Evolutionary conservation across 2,797 vertebrate genomes (phyloP).

Genomic region (Staurois parvus): DNA sequence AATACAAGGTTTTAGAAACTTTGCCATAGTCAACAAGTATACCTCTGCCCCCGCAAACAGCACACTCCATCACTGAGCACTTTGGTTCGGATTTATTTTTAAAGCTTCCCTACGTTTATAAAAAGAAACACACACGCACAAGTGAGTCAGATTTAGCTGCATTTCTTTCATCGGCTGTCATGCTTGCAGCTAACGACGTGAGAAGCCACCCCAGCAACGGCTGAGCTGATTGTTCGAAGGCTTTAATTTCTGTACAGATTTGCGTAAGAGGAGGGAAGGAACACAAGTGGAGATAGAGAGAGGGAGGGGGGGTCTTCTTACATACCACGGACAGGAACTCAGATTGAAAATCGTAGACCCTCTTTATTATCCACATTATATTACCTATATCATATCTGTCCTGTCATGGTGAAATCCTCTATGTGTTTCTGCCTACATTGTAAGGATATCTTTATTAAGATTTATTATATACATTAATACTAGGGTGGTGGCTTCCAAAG

Average conservation of each 20-base stretch:
- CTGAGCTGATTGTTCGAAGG: conserved; percentile 77
- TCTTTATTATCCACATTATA: background rate
- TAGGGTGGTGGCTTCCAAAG: no score
- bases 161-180: conserved; percentile 81
- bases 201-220: conserved; percentile 73
- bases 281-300: conserved; percentile 24
- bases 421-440: background rate
- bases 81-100: conserved; percentile 60
- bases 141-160: conserved; percentile 75
- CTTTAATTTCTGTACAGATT: conserved; percentile 81
- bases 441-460: background rate
- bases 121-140: conserved; percentile 64
- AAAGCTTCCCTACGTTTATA: conserved; percentile 60
- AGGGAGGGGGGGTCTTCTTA: conserved; percentile 21
- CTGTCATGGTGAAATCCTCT: background rate
- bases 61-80: conserved; percentile 56
- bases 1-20: conserved; percentile 51
- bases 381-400: background rate
- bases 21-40: conserved; percentile 55
- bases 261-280: conserved; percentile 73
- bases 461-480: background rate
- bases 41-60: conserved; percentile 56
- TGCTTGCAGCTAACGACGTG: conserved; percentile 78
- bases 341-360: background rate
- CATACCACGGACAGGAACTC: conserved; percentile 31